Evolutionary conservation across 1,140 invertebrate species (phyloP), one percentile per base, ranked within the genome.

Genomic region (Luehdorfia chinensis): DNA sequence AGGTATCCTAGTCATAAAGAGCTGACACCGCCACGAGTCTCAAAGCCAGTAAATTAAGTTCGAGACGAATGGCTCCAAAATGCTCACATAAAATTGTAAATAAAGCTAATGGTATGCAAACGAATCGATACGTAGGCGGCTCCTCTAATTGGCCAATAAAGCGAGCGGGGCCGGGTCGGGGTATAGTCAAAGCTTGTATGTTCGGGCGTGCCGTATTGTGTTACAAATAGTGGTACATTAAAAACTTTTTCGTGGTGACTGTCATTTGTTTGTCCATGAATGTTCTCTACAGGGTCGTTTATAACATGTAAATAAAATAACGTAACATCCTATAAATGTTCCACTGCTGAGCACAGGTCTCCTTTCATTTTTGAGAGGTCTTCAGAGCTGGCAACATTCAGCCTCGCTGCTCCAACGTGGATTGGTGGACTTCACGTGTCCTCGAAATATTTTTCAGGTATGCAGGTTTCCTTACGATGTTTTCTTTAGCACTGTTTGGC

Each of bases 131-230:
- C 65, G 76, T 80, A 66, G 72, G 69, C 72, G 76, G 61, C 32
- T 52, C 41, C 49, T 59, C 63, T 79, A 76, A 79, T 76, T 76
- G 72, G 62, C 57, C 61, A 70, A 74, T 80, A 72, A 77, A 75
- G 21, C 59, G 63, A 47, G 45, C 49, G 57, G 47, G 37, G 48
- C 34, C 34, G 55, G 50, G 27, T 41, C 47, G 25, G 12, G n/a
- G n/a, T n/a, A n/a, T n/a, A n/a, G n/a, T n/a, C n/a, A n/a, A n/a
- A n/a, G n/a, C n/a, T n/a, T n/a, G n/a, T n/a, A n/a, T n/a, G n/a
- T 12, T 23, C 13, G 21, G 12, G 19, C 11, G 18, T 19, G 21
- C 36, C 21, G 18, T 39, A 21, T 50, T 23, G 36, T 23, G 19
- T 47, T 52, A 50, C 44, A 46, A 46, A 41, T 50, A 46, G 44